phyloP scores from a whole-genome alignment of 2,797 vertebrate species.

The Squalus acanthias region DNA sequence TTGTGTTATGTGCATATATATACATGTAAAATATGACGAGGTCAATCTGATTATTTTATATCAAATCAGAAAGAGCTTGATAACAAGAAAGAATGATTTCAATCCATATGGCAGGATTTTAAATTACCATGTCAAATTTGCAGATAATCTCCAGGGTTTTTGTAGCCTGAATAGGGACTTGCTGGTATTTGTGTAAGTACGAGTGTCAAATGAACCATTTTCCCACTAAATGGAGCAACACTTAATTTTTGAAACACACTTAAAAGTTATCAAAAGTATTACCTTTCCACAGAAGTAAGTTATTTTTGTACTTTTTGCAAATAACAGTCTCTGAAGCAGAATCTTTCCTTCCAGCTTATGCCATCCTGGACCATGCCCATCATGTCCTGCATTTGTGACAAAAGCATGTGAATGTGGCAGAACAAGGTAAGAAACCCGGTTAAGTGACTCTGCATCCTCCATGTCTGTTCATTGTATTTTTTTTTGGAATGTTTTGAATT shows the following conservation, averaged over 20 bases:
- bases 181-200: not conserved
- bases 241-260: not conserved
- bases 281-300: not conserved
- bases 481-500: slow-evolving; percentile 32
- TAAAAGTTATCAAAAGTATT: not conserved
- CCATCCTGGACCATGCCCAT: slow-evolving; percentile 94
- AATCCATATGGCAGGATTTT: not conserved
- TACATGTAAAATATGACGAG: not conserved
- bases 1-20: not conserved
- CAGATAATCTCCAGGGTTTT: not conserved
- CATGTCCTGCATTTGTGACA: slow-evolving; percentile 85
- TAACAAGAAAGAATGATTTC: not conserved
- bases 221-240: not conserved
- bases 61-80: not conserved
- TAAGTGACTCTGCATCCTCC: not conserved
- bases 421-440: slow-evolving; percentile 67
- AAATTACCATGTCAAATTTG: slow-evolving; percentile 6
- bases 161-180: not conserved
- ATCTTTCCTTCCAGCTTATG: slow-evolving; percentile 69
- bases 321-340: not conserved
- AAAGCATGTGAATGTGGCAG: slow-evolving; percentile 86
- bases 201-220: not conserved
- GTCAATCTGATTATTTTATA: slow-evolving; percentile 11
- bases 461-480: not conserved
- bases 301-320: not conserved